A percentile compares a stretch with the other conserved stretches of the same genome.
Conservation (phyloP, 1,140 invertebrate species). For the Calliphora vicina region DNA sequence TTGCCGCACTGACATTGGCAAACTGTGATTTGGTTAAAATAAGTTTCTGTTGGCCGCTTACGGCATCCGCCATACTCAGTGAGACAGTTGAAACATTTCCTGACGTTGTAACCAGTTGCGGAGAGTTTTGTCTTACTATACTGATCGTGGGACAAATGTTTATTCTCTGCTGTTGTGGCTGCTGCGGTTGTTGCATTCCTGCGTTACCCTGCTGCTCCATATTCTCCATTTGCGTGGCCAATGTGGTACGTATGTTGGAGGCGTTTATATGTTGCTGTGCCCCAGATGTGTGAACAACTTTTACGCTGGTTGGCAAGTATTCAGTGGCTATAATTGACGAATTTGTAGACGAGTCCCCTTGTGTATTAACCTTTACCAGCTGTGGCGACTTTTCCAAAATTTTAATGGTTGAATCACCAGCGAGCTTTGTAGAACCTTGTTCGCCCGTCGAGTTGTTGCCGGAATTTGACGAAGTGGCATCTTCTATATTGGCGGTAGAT, state of each 20-base stretch:
- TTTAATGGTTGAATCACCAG: not conserved
- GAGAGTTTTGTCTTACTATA: conserved; percentile 36
- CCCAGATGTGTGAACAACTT: conserved; percentile 5
- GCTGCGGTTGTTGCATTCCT: not conserved
- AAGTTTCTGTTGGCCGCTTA: conserved; percentile 15
- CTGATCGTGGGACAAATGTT: conserved; percentile 34
- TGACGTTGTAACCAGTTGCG: conserved; percentile 37
- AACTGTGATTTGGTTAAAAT: conserved; percentile 27
- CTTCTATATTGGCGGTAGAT: not conserved
- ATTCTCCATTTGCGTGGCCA: not conserved
- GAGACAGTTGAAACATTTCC: conserved; percentile 35
- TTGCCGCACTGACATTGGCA: conserved; percentile 8
- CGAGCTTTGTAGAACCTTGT: not conserved
- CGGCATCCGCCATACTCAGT: conserved; percentile 21
- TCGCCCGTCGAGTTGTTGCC: not conserved
- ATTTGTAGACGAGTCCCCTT: not conserved
- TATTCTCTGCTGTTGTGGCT: conserved; percentile 28
- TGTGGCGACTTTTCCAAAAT: not conserved
- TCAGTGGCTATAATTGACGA: not conserved
- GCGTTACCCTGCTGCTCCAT: not conserved
- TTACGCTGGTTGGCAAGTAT: not conserved
- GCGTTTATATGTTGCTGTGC: not conserved
- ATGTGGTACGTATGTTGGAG: not conserved
- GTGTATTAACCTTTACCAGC: not conserved
- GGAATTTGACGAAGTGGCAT: not conserved